Percentiles rank a stretch among this genome's conserved stretches.
Evolutionary conservation across 2,113 vertebrate species (phyloP).

Genomic region (Coregonus clupeaformis): DNA sequence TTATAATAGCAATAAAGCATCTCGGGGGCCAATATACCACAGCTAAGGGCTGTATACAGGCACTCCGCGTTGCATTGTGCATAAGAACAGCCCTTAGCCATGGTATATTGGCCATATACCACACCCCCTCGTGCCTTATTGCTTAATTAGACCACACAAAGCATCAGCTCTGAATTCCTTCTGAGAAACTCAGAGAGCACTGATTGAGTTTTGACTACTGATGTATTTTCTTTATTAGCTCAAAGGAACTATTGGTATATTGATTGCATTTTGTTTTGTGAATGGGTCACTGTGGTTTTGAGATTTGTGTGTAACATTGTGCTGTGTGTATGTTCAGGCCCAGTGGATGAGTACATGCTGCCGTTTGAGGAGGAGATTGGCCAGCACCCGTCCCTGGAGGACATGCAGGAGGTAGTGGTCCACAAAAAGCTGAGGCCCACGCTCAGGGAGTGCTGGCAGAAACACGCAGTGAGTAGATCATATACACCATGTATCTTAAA

Average conservation of each 20-base stretch:
- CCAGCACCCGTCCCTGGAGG: constrained; percentile 97
- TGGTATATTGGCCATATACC: no score
- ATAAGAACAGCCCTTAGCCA: no score
- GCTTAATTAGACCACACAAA: neutral
- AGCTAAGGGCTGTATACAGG: no score
- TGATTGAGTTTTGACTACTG: neutral
- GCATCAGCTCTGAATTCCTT: no score
- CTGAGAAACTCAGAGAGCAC: neutral
- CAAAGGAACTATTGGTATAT: neutral
- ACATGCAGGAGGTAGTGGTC: constrained; percentile 98
- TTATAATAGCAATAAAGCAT: no score
- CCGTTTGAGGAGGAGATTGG: constrained; percentile 98
- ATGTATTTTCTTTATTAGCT: neutral
- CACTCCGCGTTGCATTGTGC: no score
- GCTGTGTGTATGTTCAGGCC: constrained; percentile 71
- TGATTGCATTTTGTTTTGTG: neutral
- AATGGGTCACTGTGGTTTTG: neutral
- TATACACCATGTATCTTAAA: neutral
- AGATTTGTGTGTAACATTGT: neutral
- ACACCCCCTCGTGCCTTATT: no score
- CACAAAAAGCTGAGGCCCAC: constrained; percentile 97
- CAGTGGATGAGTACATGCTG: constrained; percentile 95
- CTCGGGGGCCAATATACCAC: no score
- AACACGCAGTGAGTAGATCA: constrained; percentile 84
- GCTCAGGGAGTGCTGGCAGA: constrained; percentile 95